A percentile compares a stretch with the other conserved stretches of the same genome.
These are phyloP conservation scores for Aphidius gifuensis DNA, from an alignment of 1,140 invertebrate species.

Conservation along the genomic window DNA sequence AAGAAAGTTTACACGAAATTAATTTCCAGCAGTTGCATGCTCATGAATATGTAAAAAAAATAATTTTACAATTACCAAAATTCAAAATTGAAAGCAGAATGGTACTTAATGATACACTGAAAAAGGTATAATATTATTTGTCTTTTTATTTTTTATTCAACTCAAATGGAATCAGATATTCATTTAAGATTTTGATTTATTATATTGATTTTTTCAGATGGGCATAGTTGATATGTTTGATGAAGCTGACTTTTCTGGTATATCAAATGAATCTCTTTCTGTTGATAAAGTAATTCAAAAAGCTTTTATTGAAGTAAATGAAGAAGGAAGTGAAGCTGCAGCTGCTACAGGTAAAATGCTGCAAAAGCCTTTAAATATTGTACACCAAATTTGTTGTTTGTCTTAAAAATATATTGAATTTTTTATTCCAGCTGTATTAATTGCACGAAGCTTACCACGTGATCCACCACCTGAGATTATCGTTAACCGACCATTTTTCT, in stretches of 20 bases:
- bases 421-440: slow-evolving; percentile 1
- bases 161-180: background rate
- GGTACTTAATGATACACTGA: slow-evolving; percentile 59
- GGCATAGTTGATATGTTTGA: slow-evolving; percentile 56
- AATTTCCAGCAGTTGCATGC: slow-evolving; percentile 47
- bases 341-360: slow-evolving; percentile 63
- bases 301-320: slow-evolving; percentile 71
- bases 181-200: no score
- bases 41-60: slow-evolving; percentile 39
- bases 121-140: slow-evolving; percentile 50
- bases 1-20: slow-evolving; percentile 46
- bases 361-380: slow-evolving; percentile 29
- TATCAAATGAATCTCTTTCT: no score
- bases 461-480: background rate
- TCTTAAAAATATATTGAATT: background rate
- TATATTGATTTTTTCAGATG: slow-evolving; percentile 38
- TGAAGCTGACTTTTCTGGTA: background rate
- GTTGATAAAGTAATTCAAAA: slow-evolving; percentile 66
- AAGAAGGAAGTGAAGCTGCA: slow-evolving; percentile 74
- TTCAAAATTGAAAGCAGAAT: slow-evolving; percentile 68
- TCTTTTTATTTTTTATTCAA: background rate
- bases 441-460: background rate
- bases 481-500: slow-evolving; percentile 12
- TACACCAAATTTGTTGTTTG: no score
- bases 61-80: slow-evolving; percentile 63